Evolutionary conservation across 2,113 vertebrate species (phyloP), one percentile per base, ranked within the genome.

Genomic region (Rhinoderma darwinii): DNA sequence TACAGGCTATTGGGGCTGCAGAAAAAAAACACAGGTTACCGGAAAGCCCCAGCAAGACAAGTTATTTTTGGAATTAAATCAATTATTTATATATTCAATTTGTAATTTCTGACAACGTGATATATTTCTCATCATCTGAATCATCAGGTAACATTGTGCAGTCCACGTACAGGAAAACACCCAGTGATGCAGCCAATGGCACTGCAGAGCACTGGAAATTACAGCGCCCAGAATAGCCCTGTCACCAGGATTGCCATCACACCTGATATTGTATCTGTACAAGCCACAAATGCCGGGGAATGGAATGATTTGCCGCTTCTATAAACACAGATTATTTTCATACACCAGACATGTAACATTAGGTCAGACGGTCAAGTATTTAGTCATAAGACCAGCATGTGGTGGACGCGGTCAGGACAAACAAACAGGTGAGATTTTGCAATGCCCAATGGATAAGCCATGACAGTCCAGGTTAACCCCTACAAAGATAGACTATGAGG

Each of bases 321-420:
- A 25, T 81, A 81, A 81, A 81, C 77, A n/a, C 54, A 43, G 78
- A 43, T 37, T 80, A 61, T 81, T 63, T 81, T 43, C 78, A 81
- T 81, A 61, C 63, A 10, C 37, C 78, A 81, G 78, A 81, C 50
- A 14, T 63, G 78, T 61, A 41, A 63, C 54, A 54, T 41, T 27
- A 61, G 77, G 50, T 35, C 75, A 50, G 74, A 77, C 39, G 50
- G 15, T 61, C 77, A n/a, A 15, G 11, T 14, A 80, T 59, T 30
- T 30, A 56, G 12, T 37, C 77, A 61, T 35, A 39, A 43, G 78
- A 81, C 25, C 37, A 2, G 0, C 35, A 61, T 7, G 39, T 63
- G 35, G 9, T 14, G 54, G 2, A 25, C 14, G 18, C 47, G 0
- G 30, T 22, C 47, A 70, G 32, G 7, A 20, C 54, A 7, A 17